phyloP scores from a whole-genome alignment of 2,797 vertebrate species.

The Myripristis jacobus region DNA sequence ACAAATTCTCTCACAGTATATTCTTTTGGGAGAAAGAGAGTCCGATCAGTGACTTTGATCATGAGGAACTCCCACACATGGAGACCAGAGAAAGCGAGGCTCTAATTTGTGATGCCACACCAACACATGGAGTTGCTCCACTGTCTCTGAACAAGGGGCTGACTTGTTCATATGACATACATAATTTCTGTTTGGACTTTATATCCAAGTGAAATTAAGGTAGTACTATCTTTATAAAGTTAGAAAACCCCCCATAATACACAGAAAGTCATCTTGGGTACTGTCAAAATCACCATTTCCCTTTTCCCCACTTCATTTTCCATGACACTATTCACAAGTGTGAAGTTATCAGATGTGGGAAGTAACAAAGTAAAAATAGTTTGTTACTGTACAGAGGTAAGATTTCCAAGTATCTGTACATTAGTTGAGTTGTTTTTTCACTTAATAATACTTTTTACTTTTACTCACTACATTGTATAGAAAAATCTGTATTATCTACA shows the following conservation, averaged over 20 bases:
- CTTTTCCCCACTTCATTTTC: constrained; percentile 2
- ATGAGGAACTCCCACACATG: constrained; percentile 21
- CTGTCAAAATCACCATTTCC: neutral
- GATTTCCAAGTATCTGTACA: no score
- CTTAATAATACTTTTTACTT: no score
- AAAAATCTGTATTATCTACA: no score
- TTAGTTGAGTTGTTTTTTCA: no score
- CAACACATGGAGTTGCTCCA: constrained; percentile 3
- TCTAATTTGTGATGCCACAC: constrained; percentile 8
- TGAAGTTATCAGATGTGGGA: no score
- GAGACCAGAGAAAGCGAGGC: neutral
- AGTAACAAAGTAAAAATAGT: no score
- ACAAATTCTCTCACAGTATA: constrained; percentile 4
- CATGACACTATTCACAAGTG: neutral
- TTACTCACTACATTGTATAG: no score
- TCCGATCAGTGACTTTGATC: constrained; percentile 9
- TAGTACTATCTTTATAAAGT: neutral
- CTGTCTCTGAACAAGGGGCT: constrained; percentile 18
- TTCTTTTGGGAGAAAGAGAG: constrained; percentile 1
- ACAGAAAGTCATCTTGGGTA: neutral
- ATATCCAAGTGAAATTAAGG: neutral
- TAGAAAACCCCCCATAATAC: neutral
- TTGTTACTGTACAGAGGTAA: no score
- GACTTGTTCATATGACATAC: neutral
- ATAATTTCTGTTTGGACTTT: constrained; percentile 23